These are phyloP conservation scores for Cirrhinus molitorella DNA, from an alignment of 2,797 vertebrate genomes.

Conservation along the genomic window DNA sequence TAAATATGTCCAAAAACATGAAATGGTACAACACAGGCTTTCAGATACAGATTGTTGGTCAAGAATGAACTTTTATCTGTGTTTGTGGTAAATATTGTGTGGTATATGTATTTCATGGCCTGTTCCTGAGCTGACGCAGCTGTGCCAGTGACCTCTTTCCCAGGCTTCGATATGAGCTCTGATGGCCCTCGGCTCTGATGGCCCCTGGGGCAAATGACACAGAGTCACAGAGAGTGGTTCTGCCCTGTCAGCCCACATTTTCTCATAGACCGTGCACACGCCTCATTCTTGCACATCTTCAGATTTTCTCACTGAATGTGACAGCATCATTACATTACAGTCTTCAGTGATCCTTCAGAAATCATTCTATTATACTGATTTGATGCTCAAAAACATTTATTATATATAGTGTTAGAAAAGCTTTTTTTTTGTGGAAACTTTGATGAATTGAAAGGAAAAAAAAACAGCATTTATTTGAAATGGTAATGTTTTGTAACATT, in stretches of 20 bases:
- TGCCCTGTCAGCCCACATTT: slow-evolving; percentile 8
- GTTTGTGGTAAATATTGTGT: neutral
- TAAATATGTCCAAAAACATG: neutral
- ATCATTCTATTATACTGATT: neutral
- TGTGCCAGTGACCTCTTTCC: slow-evolving; percentile 59
- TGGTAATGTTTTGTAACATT: neutral
- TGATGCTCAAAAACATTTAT: neutral
- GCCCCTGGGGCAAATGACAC: slow-evolving; percentile 3
- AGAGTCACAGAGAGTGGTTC: neutral
- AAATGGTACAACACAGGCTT: neutral
- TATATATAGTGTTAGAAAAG: neutral
- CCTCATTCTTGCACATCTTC: neutral
- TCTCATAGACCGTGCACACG: neutral
- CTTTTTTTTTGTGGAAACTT: too few species aligned
- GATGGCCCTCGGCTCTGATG: slow-evolving; percentile 13
- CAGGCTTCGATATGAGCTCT: slow-evolving; percentile 24
- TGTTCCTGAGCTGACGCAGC: slow-evolving; percentile 36
- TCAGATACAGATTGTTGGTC: neutral
- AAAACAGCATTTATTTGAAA: neutral
- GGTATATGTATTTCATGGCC: neutral
- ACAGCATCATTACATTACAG: too few species aligned
- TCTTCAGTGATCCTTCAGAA: neutral
- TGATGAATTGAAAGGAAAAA: neutral
- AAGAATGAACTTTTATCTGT: neutral
- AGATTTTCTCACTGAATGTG: slow-evolving; percentile 5